A percentile compares a stretch with the other conserved stretches of the same genome.
Conservation (phyloP, 2,113 vertebrate species). For the Notothenia rossii region DNA sequence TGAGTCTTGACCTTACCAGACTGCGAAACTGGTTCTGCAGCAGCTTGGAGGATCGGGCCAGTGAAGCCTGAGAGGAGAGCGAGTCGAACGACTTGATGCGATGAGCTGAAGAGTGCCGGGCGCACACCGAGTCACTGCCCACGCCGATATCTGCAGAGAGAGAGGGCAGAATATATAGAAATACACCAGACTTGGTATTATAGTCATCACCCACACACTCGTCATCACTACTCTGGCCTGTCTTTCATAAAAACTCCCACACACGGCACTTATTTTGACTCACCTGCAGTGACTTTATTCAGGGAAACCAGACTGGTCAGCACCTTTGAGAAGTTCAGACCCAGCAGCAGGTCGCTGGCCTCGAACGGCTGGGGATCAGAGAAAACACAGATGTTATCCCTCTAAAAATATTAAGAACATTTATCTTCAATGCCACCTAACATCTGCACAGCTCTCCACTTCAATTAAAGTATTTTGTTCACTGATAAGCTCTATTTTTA, state of each 20-base stretch:
- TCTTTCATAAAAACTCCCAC: conserved; percentile 32
- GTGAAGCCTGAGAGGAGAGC: conserved; percentile 90
- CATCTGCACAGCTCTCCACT: too few species aligned
- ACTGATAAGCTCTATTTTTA: too few species aligned
- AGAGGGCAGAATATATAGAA: conserved; percentile 26
- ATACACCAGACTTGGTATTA: conserved; percentile 41
- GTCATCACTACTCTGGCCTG: neutral
- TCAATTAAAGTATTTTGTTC: too few species aligned
- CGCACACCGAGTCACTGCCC: conserved; percentile 95
- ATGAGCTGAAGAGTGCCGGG: conserved; percentile 91
- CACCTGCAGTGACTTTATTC: conserved; percentile 98
- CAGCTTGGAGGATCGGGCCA: conserved; percentile 93
- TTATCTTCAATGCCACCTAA: too few species aligned
- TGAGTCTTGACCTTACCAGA: conserved; percentile 87
- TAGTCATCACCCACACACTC: conserved; percentile 27
- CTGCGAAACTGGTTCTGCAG: conserved; percentile 97
- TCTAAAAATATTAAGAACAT: too few species aligned
- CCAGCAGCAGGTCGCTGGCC: conserved; percentile 96
- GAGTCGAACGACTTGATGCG: conserved; percentile 98
- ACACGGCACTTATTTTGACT: conserved; percentile 54
- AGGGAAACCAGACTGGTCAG: conserved; percentile 94
- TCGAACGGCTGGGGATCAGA: conserved; percentile 91
- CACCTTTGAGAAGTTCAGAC: conserved; percentile 96
- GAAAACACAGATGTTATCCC: neutral
- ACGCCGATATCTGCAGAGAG: conserved; percentile 92